Base-by-base conservation (phyloP, 2,113 vertebrate species). In the Eudorcas thomsonii region DNA sequence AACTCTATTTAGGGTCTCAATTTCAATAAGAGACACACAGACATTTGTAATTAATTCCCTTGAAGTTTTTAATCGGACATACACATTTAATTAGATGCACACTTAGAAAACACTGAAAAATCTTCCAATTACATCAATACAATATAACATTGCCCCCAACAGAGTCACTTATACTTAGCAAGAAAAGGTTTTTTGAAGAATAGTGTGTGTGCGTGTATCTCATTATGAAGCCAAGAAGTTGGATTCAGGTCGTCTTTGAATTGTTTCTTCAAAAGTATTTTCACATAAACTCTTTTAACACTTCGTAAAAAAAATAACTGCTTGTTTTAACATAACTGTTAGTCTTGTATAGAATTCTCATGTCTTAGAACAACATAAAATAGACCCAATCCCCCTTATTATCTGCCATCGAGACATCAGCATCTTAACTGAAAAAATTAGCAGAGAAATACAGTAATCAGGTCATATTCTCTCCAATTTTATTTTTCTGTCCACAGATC, bases 211-310 rank as follows among this genome's bases (percentile, higher is more conserved):
- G 14, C 6, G 26, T 55, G 17, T 30, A 13, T 91, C 26, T 96
- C 28, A 77, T 85, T 94, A 87, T 90, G 62, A 96, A 88, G 25
- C 14, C 86, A 95, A 80, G 77, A 86, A 59, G 83, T 48, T 83
- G 30, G 55, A 74, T 85, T 83, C 25, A 87, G 43, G 19, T 78
- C 95, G 45, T 90, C 94, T 96, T 91, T 96, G 89, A 94, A 86
- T 88, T 95, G 21, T 87, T 91, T 91, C 91, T 94, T 98, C 91
- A 67, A 91, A 96, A 89, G 74, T 78, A 96, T 88, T 88, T 94
- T 94, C 85, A 91, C 50, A 78, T 93, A 94, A 96, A 98, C 36
- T 91, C 88, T 94, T 90, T 57, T 36, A 95, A 94, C 87, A 94
- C 14, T 77, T 55, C 48, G 52, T 54, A 54, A 36, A 81, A 52